Conservation (phyloP, 2,113 vertebrate species). For the Sphyrna mokarran region DNA sequence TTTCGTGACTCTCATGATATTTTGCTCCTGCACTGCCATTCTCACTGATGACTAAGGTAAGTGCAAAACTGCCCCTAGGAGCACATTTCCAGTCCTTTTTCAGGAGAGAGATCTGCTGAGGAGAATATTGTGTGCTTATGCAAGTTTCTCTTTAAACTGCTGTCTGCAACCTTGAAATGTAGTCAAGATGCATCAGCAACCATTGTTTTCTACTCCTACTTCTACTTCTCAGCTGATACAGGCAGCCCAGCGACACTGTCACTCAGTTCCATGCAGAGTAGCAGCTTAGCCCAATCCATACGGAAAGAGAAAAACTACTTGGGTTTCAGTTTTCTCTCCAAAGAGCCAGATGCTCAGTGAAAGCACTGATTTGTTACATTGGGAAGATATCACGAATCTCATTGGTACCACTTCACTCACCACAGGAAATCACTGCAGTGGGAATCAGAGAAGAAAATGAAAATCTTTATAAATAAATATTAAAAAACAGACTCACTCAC, state of each 20-base stretch:
- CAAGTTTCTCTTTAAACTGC: background rate
- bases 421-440: background rate
- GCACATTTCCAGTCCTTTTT: background rate
- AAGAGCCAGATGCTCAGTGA: background rate
- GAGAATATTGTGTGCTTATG: background rate
- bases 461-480: conserved; percentile 20
- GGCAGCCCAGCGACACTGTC: background rate
- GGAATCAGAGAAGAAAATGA: conserved; percentile 5
- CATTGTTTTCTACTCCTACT: background rate
- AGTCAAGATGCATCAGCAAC: background rate
- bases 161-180: no score
- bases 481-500: background rate
- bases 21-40: no score
- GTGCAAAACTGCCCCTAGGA: background rate
- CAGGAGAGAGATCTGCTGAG: background rate
- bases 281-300: background rate
- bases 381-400: background rate
- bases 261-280: background rate
- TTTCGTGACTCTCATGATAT: no score
- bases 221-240: background rate
- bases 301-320: background rate
- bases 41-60: no score
- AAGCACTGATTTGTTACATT: background rate
- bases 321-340: background rate
- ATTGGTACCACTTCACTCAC: conserved; percentile 18